Base-by-base conservation (phyloP, 2,888 invertebrate species). In the Chalcosyrphus nemorum region DNA sequence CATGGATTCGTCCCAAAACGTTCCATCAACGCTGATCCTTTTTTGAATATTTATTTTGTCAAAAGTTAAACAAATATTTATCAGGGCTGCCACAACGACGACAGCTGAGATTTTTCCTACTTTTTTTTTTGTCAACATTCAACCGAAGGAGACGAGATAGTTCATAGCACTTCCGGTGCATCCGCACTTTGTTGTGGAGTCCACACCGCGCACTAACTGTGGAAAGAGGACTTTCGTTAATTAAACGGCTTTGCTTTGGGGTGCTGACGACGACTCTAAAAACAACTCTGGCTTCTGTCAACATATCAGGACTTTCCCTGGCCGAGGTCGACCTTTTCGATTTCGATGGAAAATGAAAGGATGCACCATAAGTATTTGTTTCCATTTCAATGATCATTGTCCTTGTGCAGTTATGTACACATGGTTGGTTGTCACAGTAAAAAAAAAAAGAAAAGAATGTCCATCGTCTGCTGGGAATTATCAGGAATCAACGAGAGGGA, bases 21-120 rank as follows among this genome's bases (percentile, higher is more conserved):
- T 45, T 47, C 6, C 27, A 35, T 2, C 27, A 27, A 19, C 15
- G 50, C 63, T 56, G 68, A 70, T 81, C 75, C 74, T 75, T 81
- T 19, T 70, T 45, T 70, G 56, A 75, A 56, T 75, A 76, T 80
- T 78, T 68, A 78, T 63, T 59, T 59, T 59, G 66, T 57, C 70
- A 41, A 68, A 74, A 74, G 68, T 80, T 80, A 63, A 74, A 65
- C 52, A 80, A 84, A 84, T 84, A 84, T 84, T 84, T 84, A 38
- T 45, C 47, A 72, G 7, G 32, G 45, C 72, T 68, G 54, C 52
- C 41, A 70, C 54, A 65, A 63, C 38, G 59, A 4, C 45, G 35
- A 41, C 21, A 74, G 80, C 80, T 84, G 84, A 77, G 78, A 72
- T 77, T 78, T 65, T 76, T 59, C 71, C 35, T 27, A n/a, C 45